Percentiles rank a stretch among this genome's conserved stretches.
Conservation (phyloP, 2,797 vertebrate species). For the Sphaeramia orbicularis region DNA sequence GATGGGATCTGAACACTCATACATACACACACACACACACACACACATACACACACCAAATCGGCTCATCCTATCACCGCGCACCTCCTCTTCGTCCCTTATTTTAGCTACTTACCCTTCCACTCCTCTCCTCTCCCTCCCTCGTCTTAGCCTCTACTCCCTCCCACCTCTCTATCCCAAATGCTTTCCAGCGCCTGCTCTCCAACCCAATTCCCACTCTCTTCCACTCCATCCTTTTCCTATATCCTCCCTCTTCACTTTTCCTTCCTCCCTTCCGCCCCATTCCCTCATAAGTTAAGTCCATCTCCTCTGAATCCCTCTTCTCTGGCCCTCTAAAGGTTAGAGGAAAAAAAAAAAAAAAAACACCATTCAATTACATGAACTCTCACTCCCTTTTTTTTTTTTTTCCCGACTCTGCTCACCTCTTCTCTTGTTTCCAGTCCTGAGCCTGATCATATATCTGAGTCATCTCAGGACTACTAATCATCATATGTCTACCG, state of each 20-base stretch:
- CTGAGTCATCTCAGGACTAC: too few species aligned
- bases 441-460: too few species aligned
- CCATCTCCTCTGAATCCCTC: conserved; percentile 12
- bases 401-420: not conserved
- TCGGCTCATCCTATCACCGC: conserved; percentile 23
- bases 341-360: not conserved
- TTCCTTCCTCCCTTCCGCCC: conserved; percentile 16
- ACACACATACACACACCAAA: conserved; percentile 24
- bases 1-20: conserved; percentile 47
- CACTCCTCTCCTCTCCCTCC: conserved; percentile 17
- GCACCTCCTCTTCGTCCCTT: conserved; percentile 43
- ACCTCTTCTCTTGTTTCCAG: not conserved
- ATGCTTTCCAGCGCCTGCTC: conserved; percentile 31
- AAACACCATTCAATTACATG: not conserved
- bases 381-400: not conserved
- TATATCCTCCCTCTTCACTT: conserved; percentile 8
- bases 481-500: too few species aligned
- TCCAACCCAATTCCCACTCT: conserved; percentile 26
- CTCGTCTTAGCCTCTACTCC: conserved; percentile 22
- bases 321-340: conserved; percentile 19
- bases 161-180: conserved; percentile 27
- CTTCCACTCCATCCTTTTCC: conserved; percentile 27
- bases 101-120: conserved; percentile 60
- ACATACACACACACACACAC: conserved; percentile 29
- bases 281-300: conserved; percentile 16